A percentile compares a stretch with the other conserved stretches of the same genome.
Evolutionary conservation across 2,797 vertebrate species (phyloP).

Genomic region (Channallabes apus): DNA sequence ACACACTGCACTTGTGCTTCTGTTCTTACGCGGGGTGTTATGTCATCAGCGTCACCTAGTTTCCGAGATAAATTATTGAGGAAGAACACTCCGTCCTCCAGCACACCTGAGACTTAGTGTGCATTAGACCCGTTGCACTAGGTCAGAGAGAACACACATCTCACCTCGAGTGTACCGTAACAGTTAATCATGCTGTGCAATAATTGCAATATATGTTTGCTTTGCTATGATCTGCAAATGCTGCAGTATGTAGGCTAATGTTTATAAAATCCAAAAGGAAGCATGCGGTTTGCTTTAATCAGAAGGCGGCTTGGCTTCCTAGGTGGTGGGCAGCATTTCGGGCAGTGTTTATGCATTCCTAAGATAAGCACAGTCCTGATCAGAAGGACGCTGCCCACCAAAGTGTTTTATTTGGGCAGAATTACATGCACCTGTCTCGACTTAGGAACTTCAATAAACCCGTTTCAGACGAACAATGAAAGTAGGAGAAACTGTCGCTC

Average conservation of each 20-base stretch:
- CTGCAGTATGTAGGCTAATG: neutral
- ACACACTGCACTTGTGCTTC: slow-evolving; percentile 51
- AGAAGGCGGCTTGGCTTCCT: neutral
- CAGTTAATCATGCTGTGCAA: neutral
- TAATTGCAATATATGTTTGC: neutral
- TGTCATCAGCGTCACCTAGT: slow-evolving; percentile 64
- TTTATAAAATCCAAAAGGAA: neutral
- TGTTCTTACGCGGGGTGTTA: slow-evolving; percentile 32
- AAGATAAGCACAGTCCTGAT: neutral
- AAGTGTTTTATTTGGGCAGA: neutral
- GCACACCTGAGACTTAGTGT: slow-evolving; percentile 36
- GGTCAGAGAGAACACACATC: slow-evolving; percentile 18
- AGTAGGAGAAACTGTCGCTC: neutral
- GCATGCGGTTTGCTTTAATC: neutral
- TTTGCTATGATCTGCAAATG: neutral
- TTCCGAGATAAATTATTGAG: slow-evolving; percentile 79
- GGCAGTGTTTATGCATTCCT: neutral
- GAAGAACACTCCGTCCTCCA: slow-evolving; percentile 36
- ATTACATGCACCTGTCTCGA: neutral
- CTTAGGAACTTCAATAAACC: neutral
- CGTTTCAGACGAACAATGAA: neutral
- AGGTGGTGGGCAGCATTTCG: neutral
- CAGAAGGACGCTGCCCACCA: neutral
- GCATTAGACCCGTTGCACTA: neutral
- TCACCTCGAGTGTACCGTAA: neutral